Conservation (phyloP, 1,140 invertebrate species). For the Leptopilina boulardi region DNA sequence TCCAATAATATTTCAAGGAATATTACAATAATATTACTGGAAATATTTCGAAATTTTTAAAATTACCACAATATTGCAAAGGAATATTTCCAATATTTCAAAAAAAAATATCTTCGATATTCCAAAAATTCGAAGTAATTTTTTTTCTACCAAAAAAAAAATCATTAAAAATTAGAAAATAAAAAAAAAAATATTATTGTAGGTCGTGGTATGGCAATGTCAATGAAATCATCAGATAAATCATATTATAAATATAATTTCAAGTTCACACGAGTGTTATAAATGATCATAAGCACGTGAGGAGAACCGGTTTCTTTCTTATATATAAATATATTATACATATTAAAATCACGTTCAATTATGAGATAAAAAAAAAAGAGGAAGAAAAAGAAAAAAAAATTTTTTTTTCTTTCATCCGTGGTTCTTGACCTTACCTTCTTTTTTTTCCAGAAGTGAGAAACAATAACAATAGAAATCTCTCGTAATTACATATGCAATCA, state of each 20-base stretch:
- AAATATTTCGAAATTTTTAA: too few species aligned
- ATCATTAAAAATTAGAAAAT: too few species aligned
- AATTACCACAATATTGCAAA: not conserved
- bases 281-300: conserved; percentile 53
- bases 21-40: too few species aligned
- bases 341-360: not conserved
- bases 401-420: conserved; percentile 56
- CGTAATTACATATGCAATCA: conserved; percentile 47
- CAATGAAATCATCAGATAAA: conserved; percentile 31
- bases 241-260: too few species aligned
- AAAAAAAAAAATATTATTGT: conserved; percentile 39
- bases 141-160: too few species aligned
- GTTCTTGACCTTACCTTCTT: conserved; percentile 48
- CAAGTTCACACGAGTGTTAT: conserved; percentile 46
- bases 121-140: too few species aligned
- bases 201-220: conserved; percentile 38
- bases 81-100: too few species aligned
- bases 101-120: conserved; percentile 2
- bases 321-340: not conserved
- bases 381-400: conserved; percentile 18
- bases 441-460: conserved; percentile 44
- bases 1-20: too few species aligned
- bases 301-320: conserved; percentile 56
- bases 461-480: conserved; percentile 52
- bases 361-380: conserved; percentile 41